Conservation (phyloP, 2,113 vertebrate genomes). For the Toxostoma redivivum region DNA sequence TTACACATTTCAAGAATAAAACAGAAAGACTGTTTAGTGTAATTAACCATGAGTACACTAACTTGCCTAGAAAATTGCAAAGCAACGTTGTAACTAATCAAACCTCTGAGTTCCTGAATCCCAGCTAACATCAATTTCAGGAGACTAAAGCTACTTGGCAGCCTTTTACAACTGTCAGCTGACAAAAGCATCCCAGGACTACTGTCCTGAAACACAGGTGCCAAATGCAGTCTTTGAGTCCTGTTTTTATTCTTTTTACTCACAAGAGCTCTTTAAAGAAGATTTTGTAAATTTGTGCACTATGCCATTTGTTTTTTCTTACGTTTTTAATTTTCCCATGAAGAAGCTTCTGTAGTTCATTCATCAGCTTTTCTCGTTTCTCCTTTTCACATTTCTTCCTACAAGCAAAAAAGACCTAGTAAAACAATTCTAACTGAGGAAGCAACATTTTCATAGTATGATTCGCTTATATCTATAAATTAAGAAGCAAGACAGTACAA, state of each 20-base stretch:
- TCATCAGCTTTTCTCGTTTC: slow-evolving; percentile 81
- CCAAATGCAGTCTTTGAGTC: neutral
- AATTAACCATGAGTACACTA: neutral
- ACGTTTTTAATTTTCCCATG: slow-evolving; percentile 89
- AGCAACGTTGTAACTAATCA: neutral
- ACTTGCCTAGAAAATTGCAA: neutral
- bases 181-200: neutral
- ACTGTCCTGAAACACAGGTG: neutral
- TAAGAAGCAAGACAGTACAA: neutral
- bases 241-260: neutral
- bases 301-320: neutral
- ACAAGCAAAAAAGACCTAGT: neutral
- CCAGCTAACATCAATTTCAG: neutral
- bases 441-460: neutral
- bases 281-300: neutral
- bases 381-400: slow-evolving; percentile 89
- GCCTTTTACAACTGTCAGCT: neutral
- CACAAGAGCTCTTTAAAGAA: neutral
- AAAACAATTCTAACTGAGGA: neutral
- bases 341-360: slow-evolving; percentile 84
- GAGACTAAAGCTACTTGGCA: neutral
- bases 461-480: neutral
- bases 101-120: neutral
- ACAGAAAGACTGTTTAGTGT: neutral
- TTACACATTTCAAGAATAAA: neutral